These are phyloP conservation scores for Sarcoramphus papa DNA, from an alignment of 2,797 vertebrate genomes.

Conservation along the genomic window DNA sequence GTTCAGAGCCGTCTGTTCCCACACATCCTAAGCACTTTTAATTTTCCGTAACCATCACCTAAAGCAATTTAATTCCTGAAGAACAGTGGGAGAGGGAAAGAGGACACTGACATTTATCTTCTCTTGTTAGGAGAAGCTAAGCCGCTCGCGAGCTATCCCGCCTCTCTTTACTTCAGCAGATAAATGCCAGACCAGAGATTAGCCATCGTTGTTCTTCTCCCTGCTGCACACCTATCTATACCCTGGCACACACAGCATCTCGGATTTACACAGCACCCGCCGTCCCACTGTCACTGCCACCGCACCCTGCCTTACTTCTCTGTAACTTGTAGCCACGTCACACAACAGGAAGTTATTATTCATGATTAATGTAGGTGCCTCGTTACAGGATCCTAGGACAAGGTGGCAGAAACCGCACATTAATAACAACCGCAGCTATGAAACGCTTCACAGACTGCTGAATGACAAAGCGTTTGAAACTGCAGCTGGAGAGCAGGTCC, in stretches of 20 bases:
- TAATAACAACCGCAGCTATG: fast-evolving
- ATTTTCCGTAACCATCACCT: not conserved
- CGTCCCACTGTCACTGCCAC: not conserved
- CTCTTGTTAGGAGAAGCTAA: not conserved
- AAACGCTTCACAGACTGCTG: not conserved
- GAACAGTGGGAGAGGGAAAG: not conserved
- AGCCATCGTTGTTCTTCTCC: fast-evolving
- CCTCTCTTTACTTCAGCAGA: fast-evolving
- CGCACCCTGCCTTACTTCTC: fast-evolving
- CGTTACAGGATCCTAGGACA: fast-evolving
- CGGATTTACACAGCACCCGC: fast-evolving
- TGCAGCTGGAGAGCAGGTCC: not conserved
- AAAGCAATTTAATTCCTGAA: not conserved
- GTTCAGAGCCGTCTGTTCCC: not conserved
- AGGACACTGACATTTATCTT: not conserved
- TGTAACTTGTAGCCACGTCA: fast-evolving
- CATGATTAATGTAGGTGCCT: fast-evolving
- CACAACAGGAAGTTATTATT: fast-evolving
- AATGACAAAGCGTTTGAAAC: fast-evolving
- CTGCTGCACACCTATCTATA: fast-evolving
- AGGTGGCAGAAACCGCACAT: not conserved
- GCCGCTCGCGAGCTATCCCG: fast-evolving
- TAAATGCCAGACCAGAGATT: fast-evolving
- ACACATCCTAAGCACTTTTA: not conserved
- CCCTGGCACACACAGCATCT: fast-evolving